Conservation (phyloP, 2,113 vertebrate genomes). For the Oenanthe melanoleuca region DNA sequence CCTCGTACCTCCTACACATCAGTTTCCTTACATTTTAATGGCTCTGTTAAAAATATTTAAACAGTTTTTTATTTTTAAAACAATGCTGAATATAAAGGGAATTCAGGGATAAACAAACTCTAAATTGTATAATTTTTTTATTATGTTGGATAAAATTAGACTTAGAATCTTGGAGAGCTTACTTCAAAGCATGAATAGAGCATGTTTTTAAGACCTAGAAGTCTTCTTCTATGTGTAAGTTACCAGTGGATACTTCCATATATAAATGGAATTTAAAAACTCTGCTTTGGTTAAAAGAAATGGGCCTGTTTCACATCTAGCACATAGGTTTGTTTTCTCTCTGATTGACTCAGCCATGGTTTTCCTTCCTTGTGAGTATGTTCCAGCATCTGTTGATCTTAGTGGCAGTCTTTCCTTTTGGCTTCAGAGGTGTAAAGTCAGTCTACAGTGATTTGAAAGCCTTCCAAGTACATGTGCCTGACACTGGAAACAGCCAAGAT, state of each 20-base stretch:
- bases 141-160: background rate
- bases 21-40: background rate
- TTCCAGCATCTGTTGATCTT: constrained; percentile 25
- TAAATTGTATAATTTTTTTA: background rate
- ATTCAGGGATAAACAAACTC: background rate
- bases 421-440: background rate
- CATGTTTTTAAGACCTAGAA: background rate
- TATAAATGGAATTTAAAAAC: background rate
- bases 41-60: background rate
- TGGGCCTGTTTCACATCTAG: background rate
- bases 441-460: background rate
- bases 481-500: background rate
- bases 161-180: background rate
- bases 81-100: background rate
- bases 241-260: background rate
- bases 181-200: background rate
- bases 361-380: background rate
- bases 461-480: background rate
- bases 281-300: background rate
- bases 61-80: background rate
- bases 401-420: constrained; percentile 17
- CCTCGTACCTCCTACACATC: background rate
- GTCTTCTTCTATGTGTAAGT: background rate
- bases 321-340: background rate
- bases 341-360: background rate